Conservation (phyloP, 2,888 invertebrate species). For the Tenodera sinensis region DNA sequence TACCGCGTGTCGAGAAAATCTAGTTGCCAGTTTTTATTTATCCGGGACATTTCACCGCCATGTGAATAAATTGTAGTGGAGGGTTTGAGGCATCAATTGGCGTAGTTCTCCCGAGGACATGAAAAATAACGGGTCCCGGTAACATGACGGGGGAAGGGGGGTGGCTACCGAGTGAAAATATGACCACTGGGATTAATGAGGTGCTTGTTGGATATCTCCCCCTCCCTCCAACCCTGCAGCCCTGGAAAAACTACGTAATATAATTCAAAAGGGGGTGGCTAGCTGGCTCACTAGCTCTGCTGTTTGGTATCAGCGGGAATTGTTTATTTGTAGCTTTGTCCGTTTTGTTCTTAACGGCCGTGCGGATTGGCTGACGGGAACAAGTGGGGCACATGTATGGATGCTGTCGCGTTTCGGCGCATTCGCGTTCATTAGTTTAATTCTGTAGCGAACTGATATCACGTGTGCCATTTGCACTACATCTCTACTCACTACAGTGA, state of each 20-base stretch:
- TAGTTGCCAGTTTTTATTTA: neutral
- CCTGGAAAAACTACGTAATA: neutral
- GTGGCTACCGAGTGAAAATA: constrained; percentile 34
- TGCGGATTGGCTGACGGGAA: neutral
- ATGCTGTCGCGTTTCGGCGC: neutral
- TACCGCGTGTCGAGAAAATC: neutral
- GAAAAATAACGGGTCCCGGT: constrained; percentile 14
- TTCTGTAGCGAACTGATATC: too few relatives aligned
- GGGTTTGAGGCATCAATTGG: constrained; percentile 3
- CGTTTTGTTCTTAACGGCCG: neutral
- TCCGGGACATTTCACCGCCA: neutral
- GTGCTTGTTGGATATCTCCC: constrained; percentile 34
- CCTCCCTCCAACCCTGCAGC: constrained; percentile 7
- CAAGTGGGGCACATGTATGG: neutral
- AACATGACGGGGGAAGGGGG: neutral
- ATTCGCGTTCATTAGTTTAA: neutral
- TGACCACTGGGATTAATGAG: constrained; percentile 39
- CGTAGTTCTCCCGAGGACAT: constrained; percentile 2
- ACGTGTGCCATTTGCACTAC: too few relatives aligned
- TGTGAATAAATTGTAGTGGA: neutral
- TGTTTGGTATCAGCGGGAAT: neutral
- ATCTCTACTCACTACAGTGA: too few relatives aligned
- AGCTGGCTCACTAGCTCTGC: neutral
- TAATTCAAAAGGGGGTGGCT: neutral
- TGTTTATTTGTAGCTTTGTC: neutral